Evolutionary conservation across 2,888 invertebrate species (phyloP).

Genomic region (Pandemis corylana): DNA sequence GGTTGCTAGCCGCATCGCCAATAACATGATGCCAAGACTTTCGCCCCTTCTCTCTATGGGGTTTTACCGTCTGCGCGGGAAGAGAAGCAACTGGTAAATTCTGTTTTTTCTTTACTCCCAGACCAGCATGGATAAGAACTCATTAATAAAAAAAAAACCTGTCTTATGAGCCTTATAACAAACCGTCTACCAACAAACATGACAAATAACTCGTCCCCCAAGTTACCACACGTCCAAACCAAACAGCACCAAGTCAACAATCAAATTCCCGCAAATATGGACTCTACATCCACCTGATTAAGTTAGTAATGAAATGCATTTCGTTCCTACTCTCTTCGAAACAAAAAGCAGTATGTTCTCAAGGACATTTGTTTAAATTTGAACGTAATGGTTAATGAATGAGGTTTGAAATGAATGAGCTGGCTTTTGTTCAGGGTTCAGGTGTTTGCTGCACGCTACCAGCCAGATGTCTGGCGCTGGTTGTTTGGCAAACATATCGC

Average conservation of each 20-base stretch:
- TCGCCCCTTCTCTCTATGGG: no score
- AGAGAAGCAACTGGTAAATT: no score
- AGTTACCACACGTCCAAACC: not conserved
- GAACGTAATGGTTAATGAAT: not conserved
- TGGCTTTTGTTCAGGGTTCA: not conserved
- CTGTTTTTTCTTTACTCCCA: no score
- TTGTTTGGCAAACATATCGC: conserved; percentile 30
- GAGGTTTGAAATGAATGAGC: not conserved
- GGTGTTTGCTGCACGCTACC: conserved; percentile 27
- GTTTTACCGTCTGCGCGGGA: no score
- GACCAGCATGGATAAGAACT: no score
- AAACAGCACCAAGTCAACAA: conserved; percentile 4
- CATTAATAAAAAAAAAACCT: not conserved
- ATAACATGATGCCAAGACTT: no score
- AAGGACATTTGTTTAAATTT: not conserved
- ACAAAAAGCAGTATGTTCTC: not conserved
- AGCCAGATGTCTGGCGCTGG: conserved; percentile 26
- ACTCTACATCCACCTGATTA: not conserved
- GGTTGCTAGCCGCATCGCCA: no score
- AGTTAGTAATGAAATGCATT: conserved; percentile 5
- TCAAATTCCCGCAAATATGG: not conserved
- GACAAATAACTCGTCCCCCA: not conserved
- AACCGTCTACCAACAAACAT: conserved; percentile 5
- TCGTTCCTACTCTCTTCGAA: not conserved
- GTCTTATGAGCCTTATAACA: not conserved